Evolutionary conservation across 2,113 vertebrate genomes (phyloP).

Genomic region (Anser brachyrhynchus): DNA sequence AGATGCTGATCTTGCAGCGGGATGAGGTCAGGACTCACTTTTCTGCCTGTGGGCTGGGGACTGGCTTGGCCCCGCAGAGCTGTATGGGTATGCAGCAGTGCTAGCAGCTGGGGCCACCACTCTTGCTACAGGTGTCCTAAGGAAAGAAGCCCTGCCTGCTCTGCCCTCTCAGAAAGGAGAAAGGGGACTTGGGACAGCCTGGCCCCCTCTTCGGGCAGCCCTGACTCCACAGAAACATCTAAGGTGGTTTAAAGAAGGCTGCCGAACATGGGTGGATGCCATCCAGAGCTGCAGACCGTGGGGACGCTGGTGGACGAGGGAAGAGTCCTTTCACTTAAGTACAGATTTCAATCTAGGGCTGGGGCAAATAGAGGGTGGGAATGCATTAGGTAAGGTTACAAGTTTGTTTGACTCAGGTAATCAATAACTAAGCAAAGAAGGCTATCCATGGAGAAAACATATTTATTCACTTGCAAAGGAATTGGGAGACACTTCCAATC

Average conservation of each 20-base stretch:
- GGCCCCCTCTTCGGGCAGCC: not conserved
- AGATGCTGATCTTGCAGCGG: not conserved
- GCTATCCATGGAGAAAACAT: conserved; percentile 27
- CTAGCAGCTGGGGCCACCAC: not conserved
- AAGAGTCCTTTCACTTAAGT: not conserved
- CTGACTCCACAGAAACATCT: not conserved
- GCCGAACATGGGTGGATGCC: not conserved
- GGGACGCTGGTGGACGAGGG: not conserved
- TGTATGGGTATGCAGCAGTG: not conserved
- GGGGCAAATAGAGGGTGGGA: conserved; percentile 46
- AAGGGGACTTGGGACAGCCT: not conserved
- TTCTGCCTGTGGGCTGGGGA: not conserved
- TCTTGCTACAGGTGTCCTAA: not conserved
- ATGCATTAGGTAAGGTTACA: conserved; percentile 53
- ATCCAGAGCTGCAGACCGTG: not conserved
- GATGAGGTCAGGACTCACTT: not conserved
- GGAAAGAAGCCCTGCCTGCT: not conserved
- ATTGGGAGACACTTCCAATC: not conserved
- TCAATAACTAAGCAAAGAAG: conserved; percentile 57
- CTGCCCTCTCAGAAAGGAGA: not conserved
- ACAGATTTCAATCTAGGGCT: conserved; percentile 21
- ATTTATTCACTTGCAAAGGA: conserved; percentile 31
- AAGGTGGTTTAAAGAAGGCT: not conserved
- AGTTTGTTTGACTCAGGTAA: conserved; percentile 54
- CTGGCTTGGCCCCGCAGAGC: not conserved